These are phyloP conservation scores for Trematocara variabile DNA, from an alignment of 2,113 vertebrate species.

Conservation along the genomic window DNA sequence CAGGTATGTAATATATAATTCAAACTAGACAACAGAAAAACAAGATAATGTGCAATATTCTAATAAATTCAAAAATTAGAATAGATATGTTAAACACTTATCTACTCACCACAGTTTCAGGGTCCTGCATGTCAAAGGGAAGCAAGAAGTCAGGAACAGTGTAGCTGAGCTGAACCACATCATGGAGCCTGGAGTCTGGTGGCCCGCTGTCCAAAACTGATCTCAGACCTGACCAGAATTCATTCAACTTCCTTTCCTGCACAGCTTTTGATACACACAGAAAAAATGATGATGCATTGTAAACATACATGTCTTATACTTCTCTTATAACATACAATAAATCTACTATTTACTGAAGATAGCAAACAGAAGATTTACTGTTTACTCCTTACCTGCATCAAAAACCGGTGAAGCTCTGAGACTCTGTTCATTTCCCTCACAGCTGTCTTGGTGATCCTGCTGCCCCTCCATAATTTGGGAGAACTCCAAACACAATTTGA, in stretches of 20 bases:
- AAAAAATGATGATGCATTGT: background rate
- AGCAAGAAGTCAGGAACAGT: conserved; percentile 57
- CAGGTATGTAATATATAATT: background rate
- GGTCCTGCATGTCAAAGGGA: conserved; percentile 58
- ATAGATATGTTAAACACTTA: background rate
- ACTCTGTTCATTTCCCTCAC: background rate
- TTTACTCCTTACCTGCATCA: conserved; percentile 8
- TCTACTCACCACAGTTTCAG: conserved; percentile 74
- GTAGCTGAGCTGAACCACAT: conserved; percentile 77
- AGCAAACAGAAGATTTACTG: background rate
- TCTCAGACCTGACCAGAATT: conserved; percentile 87
- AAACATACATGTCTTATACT: background rate
- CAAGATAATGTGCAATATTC: fast-evolving
- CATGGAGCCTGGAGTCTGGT: conserved; percentile 75
- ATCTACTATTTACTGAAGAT: background rate
- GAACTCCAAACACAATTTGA: conserved; percentile 79
- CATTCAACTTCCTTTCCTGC: conserved; percentile 51
- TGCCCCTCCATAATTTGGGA: background rate
- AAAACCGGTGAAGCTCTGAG: background rate
- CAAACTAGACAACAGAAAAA: background rate
- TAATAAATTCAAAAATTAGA: background rate
- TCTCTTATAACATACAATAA: background rate
- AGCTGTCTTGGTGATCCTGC: background rate
- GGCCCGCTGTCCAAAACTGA: conserved; percentile 76
- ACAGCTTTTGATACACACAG: background rate